A percentile compares a stretch with the other conserved stretches of the same genome.
These are phyloP conservation scores for Perccottus glenii DNA, from an alignment of 2,113 vertebrate genomes.

Conservation along the genomic window DNA sequence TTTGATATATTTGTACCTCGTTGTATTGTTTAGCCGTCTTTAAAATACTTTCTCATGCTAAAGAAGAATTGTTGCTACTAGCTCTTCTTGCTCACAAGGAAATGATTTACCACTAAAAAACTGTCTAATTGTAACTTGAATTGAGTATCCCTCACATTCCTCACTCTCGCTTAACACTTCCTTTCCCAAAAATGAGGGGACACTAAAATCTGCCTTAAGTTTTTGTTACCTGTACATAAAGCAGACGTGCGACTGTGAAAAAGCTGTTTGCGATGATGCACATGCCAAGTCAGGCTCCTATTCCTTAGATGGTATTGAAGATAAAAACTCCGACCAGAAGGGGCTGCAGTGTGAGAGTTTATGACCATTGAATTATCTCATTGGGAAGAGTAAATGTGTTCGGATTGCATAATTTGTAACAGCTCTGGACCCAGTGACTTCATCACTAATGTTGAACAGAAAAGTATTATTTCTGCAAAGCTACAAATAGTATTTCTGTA, in stretches of 20 bases:
- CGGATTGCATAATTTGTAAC: constrained; percentile 10
- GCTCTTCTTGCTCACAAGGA: no score
- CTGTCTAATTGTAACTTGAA: constrained; percentile 22
- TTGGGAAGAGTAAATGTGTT: constrained; percentile 51
- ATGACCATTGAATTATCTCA: constrained; percentile 35
- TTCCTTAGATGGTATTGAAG: constrained; percentile 80
- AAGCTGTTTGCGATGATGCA: constrained; percentile 50
- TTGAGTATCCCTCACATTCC: constrained; percentile 1
- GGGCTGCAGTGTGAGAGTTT: constrained; percentile 37
- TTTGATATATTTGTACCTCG: neutral
- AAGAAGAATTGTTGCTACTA: neutral
- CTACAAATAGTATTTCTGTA: constrained; percentile 18
- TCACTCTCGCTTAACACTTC: constrained; percentile 6
- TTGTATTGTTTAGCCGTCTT: neutral
- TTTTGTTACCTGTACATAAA: constrained; percentile 59
- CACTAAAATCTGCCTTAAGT: constrained; percentile 28
- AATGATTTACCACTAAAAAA: neutral
- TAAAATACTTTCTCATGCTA: neutral
- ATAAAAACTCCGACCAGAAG: constrained; percentile 50
- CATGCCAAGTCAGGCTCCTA: constrained; percentile 66
- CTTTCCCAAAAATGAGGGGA: constrained; percentile 16
- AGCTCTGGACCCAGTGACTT: neutral
- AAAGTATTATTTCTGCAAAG: no score
- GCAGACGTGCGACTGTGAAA: constrained; percentile 65
- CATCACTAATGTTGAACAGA: no score